These are phyloP conservation scores for Mythimna impura DNA, from an alignment of 2,888 invertebrate genomes.

Conservation along the genomic window DNA sequence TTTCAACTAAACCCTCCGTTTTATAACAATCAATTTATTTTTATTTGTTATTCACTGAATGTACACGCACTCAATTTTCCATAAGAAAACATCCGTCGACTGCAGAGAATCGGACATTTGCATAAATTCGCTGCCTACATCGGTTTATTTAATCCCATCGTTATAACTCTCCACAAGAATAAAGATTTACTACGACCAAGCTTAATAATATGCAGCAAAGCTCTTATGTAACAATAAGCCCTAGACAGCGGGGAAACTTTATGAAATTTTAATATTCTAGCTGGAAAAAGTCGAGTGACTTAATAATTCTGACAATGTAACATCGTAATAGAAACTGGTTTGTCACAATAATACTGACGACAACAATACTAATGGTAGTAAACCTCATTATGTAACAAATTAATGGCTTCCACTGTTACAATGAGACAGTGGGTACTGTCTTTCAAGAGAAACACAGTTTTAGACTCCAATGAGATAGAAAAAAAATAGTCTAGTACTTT, in stretches of 20 bases:
- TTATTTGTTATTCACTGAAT: conserved; percentile 19
- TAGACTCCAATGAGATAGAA: background rate
- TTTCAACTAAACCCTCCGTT: conserved; percentile 12
- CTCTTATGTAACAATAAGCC: conserved; percentile 80
- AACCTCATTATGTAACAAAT: conserved; percentile 26
- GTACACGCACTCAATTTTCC: conserved; percentile 32
- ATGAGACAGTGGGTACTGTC: conserved; percentile 2
- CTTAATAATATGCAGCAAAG: conserved; percentile 80
- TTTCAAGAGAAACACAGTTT: background rate
- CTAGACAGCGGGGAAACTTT: conserved; percentile 78
- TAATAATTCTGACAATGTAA: conserved; percentile 62
- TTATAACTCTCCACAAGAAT: conserved; percentile 73
- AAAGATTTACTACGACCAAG: conserved; percentile 78
- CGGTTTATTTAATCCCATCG: conserved; percentile 73
- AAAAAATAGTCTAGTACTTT: background rate
- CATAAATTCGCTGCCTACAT: conserved; percentile 65
- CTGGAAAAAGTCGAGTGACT: conserved; percentile 71
- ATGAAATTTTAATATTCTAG: conserved; percentile 84
- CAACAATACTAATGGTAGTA: conserved; percentile 26
- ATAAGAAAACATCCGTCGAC: conserved; percentile 32
- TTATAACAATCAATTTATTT: conserved; percentile 12
- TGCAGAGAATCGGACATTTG: conserved; percentile 56
- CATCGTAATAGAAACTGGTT: conserved; percentile 34
- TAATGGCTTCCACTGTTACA: conserved; percentile 17
- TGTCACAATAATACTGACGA: conserved; percentile 25